Evolutionary conservation across 2,888 invertebrate species (phyloP), one percentile per base, ranked within the genome.

Genomic region (Epistrophe eligans): DNA sequence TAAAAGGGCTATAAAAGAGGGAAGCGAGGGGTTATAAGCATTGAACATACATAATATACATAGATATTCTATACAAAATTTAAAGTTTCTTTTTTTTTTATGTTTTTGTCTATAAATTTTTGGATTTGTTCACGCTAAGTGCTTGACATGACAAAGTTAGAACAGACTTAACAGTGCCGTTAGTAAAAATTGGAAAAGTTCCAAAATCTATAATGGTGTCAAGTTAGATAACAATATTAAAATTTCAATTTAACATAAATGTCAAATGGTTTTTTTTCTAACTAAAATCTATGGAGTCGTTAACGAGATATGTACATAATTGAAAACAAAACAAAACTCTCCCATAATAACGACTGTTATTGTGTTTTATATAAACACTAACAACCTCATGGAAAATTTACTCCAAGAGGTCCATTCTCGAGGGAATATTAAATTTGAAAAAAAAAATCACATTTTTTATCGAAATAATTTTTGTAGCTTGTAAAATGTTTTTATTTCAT

Each of bases 171-270:
- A 62, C 73, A 84, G 70, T 79, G 38, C 9, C 43, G 43, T 7
- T 19, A 38, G 40, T 57, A 81, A 76, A 11, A 32, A 32, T 32
- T 66, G 64, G 64, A 66, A 66, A 32, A 17, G 11, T 66, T 66
- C 62, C 40, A 62, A 13, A 48, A 67, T 10, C 10, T 64, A 1
- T 7, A 48, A 13, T 48, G 11, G n/a, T 66, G 66, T 66, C 45
- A 66, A 32, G 13, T 5, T 45, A 1, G 0, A 45, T 43, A 32
- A 15, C 9, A 28, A 64, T 19, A n/a, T 11, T 35, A 32, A 35
- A 28, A 43, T 15, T 19, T 15, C 4, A 40, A 58, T 58, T 35
- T 11, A 19, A 13, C 24, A 62, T 4, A 38, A 40, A 60, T 60
- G 13, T 40, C 24, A 55, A 55, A 13, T 55, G 9, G 9, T 0